Evolutionary conservation across 2,888 invertebrate species (phyloP).

Genomic region (Zonitis immaculata): DNA sequence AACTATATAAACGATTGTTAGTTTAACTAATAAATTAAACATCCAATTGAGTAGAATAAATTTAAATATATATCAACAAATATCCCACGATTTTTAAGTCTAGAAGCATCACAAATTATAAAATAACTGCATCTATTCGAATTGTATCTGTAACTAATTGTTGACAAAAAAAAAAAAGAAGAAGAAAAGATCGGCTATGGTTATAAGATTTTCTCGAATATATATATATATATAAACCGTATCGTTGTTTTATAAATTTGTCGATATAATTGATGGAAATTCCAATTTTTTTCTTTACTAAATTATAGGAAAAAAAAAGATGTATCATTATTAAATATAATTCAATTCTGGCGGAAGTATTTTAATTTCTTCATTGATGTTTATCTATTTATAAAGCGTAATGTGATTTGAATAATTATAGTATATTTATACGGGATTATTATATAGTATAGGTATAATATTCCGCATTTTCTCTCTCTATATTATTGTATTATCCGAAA

Average conservation of each 20-base stretch:
- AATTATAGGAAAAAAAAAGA: not conserved
- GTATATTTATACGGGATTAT: too few relatives aligned
- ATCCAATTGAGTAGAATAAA: too few relatives aligned
- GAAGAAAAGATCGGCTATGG: not conserved
- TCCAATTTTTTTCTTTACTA: too few relatives aligned
- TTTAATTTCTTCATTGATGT: slow-evolving; percentile 14
- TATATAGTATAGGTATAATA: not conserved
- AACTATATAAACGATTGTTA: too few relatives aligned
- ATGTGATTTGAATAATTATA: slow-evolving; percentile 19
- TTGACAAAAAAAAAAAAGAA: too few relatives aligned
- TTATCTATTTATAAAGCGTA: slow-evolving; percentile 18
- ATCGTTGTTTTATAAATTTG: not conserved
- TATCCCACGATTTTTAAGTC: not conserved
- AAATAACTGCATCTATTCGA: not conserved
- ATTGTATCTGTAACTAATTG: not conserved
- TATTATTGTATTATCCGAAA: slow-evolving; percentile 8
- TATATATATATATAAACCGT: too few relatives aligned
- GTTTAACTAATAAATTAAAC: too few relatives aligned
- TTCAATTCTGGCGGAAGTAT: slow-evolving; percentile 4
- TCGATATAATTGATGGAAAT: too few relatives aligned
- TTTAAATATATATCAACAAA: not conserved
- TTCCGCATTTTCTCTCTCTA: slow-evolving; percentile 6
- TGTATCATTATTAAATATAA: not conserved
- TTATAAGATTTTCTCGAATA: not conserved
- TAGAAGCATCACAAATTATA: too few relatives aligned